Conservation (phyloP, 2,888 invertebrate genomes). For the Troglohyphantes excavatus region DNA sequence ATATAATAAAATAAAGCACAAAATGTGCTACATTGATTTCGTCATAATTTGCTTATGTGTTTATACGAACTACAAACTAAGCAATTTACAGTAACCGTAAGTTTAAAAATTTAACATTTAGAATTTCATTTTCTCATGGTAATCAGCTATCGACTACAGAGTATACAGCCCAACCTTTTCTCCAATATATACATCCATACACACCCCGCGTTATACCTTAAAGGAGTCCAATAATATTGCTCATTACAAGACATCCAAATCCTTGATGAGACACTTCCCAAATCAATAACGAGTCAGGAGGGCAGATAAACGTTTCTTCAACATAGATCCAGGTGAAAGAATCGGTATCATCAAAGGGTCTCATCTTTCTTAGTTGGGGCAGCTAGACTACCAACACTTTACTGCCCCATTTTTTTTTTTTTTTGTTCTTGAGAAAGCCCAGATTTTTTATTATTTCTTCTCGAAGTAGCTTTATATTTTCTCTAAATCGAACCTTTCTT, state of each 20-base stretch:
- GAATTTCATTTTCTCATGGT: too few species aligned
- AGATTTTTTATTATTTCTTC: constrained; percentile 37
- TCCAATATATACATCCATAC: too few species aligned
- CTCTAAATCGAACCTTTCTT: constrained; percentile 62
- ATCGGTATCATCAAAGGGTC: constrained; percentile 21
- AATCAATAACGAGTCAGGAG: not conserved
- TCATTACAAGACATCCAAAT: not conserved
- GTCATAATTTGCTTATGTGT: too few species aligned
- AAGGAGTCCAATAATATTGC: too few species aligned
- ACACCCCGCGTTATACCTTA: too few species aligned
- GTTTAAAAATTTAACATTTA: too few species aligned
- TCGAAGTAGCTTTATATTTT: constrained; percentile 69
- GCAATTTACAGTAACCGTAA: too few species aligned
- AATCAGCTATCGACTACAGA: too few species aligned
- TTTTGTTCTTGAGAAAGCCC: not conserved
- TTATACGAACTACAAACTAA: too few species aligned
- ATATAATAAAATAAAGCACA: too few species aligned
- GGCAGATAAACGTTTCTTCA: not conserved
- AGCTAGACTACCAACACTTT: constrained; percentile 18
- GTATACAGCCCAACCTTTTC: too few species aligned
- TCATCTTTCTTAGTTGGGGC: constrained; percentile 24
- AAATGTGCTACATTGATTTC: too few species aligned
- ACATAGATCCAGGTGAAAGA: constrained; percentile 24
- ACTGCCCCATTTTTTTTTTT: constrained; percentile 15
- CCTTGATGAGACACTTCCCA: not conserved